A percentile compares a stretch with the other conserved stretches of the same genome.
Evolutionary conservation across 2,113 vertebrate species (phyloP).

Genomic region (Monarcha castaneiventris): DNA sequence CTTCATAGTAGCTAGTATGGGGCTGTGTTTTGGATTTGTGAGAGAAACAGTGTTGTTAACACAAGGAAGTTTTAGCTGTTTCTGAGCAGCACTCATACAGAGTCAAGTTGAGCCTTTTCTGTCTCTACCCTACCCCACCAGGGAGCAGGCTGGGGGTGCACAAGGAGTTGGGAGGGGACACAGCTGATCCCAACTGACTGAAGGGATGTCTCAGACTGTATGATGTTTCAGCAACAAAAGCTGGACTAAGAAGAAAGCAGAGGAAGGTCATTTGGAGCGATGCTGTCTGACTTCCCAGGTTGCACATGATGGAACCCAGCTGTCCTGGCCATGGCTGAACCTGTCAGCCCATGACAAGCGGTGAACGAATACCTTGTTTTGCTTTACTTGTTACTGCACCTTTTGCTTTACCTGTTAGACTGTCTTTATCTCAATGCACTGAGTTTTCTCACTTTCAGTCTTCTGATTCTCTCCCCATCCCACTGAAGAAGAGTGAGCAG

Average conservation of each 20-base stretch:
- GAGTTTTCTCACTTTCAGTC: neutral
- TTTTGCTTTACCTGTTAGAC: neutral
- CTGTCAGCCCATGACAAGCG: neutral
- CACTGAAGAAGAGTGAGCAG: fast-evolving
- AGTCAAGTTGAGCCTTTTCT: neutral
- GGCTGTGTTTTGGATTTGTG: neutral
- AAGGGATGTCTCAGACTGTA: neutral
- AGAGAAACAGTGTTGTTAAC: neutral
- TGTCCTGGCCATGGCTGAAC: neutral
- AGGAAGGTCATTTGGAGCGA: fast-evolving
- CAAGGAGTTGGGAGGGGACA: neutral
- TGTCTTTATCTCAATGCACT: fast-evolving
- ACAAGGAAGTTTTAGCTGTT: neutral
- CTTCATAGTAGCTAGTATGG: fast-evolving
- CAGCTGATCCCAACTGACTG: neutral
- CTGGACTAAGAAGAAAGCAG: neutral
- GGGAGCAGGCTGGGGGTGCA: fast-evolving
- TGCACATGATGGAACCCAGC: neutral
- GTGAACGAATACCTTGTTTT: neutral
- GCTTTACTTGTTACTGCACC: fast-evolving
- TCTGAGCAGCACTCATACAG: fast-evolving
- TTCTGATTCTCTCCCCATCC: neutral
- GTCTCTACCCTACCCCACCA: neutral
- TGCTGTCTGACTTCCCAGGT: neutral
- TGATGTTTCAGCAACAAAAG: neutral